Percentiles rank a stretch among this genome's conserved stretches.
phyloP scores from a whole-genome alignment of 2,113 vertebrate species.

The Gavia stellata region DNA sequence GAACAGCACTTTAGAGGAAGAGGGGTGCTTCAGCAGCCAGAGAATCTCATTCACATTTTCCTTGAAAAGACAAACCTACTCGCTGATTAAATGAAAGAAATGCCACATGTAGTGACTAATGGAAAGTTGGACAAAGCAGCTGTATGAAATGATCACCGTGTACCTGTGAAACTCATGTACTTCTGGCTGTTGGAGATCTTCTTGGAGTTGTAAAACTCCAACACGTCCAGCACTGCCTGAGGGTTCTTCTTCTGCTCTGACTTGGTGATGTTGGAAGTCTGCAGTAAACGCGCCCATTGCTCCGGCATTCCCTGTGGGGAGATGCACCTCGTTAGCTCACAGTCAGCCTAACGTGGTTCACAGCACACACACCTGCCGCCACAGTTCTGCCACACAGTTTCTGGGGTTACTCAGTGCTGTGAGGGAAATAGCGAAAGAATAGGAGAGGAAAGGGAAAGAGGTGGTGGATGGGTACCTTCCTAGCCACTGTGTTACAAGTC shows the following conservation, averaged over 20 bases:
- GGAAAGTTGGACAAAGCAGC: not conserved
- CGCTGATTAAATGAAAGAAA: not conserved
- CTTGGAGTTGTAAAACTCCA: constrained; percentile 97
- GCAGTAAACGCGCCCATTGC: constrained; percentile 93
- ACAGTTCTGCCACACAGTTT: not conserved
- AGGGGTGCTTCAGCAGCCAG: not conserved
- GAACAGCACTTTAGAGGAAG: not conserved
- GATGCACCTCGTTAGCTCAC: not conserved
- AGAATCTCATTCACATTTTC: not conserved
- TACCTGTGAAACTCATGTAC: constrained; percentile 97
- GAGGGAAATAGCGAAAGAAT: not conserved
- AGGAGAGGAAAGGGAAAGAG: not conserved
- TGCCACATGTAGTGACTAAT: not conserved
- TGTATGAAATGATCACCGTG: fast-evolving
- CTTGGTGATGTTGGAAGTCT: constrained; percentile 97
- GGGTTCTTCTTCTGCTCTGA: constrained; percentile 98
- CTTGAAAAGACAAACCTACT: not conserved
- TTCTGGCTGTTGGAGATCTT: constrained; percentile 95
- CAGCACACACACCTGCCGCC: fast-evolving
- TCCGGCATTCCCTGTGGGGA: constrained; percentile 89
- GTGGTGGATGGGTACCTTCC: not conserved
- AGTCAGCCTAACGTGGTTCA: not conserved
- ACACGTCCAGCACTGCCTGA: constrained; percentile 90
- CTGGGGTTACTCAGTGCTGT: not conserved
- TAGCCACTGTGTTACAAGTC: not conserved